Base-by-base conservation (phyloP, 2,888 invertebrate species). In the Brachyopa scutellaris region DNA sequence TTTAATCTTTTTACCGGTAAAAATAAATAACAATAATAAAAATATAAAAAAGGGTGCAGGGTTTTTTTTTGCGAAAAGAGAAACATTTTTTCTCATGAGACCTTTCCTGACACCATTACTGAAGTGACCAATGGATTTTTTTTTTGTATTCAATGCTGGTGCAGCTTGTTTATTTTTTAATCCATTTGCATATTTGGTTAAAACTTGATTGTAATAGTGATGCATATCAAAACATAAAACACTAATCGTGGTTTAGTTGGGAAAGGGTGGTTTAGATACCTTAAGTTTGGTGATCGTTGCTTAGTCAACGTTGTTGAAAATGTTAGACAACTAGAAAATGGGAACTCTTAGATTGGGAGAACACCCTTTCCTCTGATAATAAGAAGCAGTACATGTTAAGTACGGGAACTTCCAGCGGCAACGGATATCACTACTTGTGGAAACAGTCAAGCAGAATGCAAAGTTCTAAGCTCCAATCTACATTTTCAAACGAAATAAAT, bases 131-230 rank as follows among this genome's bases (percentile, higher is more conserved):
- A 21, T 31, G 59, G 33, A 49, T 36, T 21, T 59, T 61, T 61
- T 38, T 64, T 21, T 62, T 45, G 7, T 13, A 8, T 57, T 55
- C 9, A 74, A 57, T 66, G 31, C 15, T 51, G n/a, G 29, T 67
- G 79, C 79, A 79, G 79, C 79, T 73, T 79, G 79, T 79, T 79
- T 79, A 73, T 67, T 66, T 66, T 66, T 26, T 3, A 11, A 51
- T 33, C 57, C 53, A 79, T 79, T 79, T 79, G 74, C 79, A 79
- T 80, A 80, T 80, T 80, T 80, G 61, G 42, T 62, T 76, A 42
- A 74, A 74, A 79, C 79, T 61, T 61, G 79, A 79, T 79, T 70
- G 19, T 17, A 8, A 47, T 59, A 47, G 51, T 49, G 38, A 53
- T 73, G 61, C 33, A 38, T 19, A 73, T 47, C 23, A 53, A 61